phyloP scores from a whole-genome alignment of 1,140 invertebrate species.

The Chymomyza costata region DNA sequence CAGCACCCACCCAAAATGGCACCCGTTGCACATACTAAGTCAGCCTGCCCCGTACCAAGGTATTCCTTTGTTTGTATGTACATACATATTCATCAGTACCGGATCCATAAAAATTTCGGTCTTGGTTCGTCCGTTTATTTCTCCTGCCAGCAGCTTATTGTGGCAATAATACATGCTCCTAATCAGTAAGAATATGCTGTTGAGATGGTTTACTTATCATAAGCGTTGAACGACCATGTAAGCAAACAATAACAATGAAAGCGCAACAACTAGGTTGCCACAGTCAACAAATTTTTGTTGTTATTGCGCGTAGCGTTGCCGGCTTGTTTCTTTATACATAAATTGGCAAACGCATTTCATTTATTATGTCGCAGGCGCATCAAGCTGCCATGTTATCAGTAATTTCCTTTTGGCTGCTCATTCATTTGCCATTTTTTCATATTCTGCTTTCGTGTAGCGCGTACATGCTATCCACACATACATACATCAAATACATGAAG shows the following conservation, averaged over 20 bases:
- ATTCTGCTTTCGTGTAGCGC: slow-evolving; percentile 47
- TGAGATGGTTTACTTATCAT: too few species aligned
- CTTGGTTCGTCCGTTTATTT: too few species aligned
- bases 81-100: too few species aligned
- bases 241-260: neutral
- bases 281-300: slow-evolving; percentile 41
- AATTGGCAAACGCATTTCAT: slow-evolving; percentile 20
- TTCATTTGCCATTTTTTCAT: slow-evolving; percentile 44
- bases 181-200: too few species aligned
- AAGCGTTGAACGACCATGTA: too few species aligned
- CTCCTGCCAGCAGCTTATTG: too few species aligned
- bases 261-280: slow-evolving; percentile 56
- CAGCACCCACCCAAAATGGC: slow-evolving; percentile 23
- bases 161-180: too few species aligned
- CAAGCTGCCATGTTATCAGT: slow-evolving; percentile 39
- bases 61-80: too few species aligned
- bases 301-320: slow-evolving; percentile 27
- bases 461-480: slow-evolving; percentile 34
- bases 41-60: too few species aligned
- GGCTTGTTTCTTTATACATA: slow-evolving; percentile 40
- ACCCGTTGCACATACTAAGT: too few species aligned
- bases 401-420: slow-evolving; percentile 36
- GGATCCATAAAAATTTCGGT: too few species aligned
- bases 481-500: slow-evolving; percentile 18
- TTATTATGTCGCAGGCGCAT: slow-evolving; percentile 10